Conservation (phyloP, 2,113 vertebrate genomes). For the Lamprotornis superbus region DNA sequence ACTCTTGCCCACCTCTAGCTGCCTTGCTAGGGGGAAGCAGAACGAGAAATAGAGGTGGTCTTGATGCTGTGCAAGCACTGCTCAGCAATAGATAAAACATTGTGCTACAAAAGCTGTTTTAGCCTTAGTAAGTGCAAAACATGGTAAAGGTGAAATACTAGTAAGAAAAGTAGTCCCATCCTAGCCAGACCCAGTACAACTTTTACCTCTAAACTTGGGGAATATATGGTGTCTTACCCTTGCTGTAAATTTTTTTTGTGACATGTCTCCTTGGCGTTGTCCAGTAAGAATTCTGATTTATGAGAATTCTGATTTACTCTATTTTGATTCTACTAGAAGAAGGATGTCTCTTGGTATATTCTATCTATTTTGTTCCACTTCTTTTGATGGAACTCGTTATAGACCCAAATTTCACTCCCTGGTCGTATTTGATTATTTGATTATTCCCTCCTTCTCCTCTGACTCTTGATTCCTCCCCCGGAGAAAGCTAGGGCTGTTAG, state of each 20-base stretch:
- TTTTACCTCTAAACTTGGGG: background rate
- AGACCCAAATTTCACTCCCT: background rate
- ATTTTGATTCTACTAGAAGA: background rate
- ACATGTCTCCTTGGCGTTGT: background rate
- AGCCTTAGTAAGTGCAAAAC: background rate
- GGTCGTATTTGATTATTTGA: background rate
- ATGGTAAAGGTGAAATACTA: background rate
- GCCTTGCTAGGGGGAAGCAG: accelerated
- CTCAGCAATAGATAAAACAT: background rate
- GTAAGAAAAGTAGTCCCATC: background rate
- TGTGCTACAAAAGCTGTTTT: background rate
- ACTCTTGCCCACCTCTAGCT: background rate
- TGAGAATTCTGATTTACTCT: background rate
- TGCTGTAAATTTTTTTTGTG: background rate
- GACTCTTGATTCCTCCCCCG: background rate
- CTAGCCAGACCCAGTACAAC: background rate
- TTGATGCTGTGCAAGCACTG: background rate
- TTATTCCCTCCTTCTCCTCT: background rate
- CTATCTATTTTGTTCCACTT: background rate
- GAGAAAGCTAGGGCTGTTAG: background rate
- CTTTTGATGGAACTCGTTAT: background rate
- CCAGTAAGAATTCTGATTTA: background rate
- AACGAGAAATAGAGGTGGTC: background rate
- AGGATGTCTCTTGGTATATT: background rate
- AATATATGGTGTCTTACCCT: background rate